Evolutionary conservation across 2,113 vertebrate genomes (phyloP).

Genomic region (Spea multiplicata): DNA sequence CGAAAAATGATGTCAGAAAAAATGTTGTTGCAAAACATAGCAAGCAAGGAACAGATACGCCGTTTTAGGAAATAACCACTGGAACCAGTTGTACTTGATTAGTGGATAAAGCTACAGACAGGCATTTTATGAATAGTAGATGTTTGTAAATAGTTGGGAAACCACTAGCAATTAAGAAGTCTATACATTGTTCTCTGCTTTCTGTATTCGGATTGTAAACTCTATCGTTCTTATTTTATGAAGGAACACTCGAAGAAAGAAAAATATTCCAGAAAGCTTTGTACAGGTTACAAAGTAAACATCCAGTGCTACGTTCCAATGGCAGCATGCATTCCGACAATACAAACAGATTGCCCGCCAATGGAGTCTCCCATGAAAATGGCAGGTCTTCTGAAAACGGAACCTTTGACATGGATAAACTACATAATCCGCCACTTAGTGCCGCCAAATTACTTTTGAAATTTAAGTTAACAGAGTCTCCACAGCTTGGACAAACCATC

Average conservation of each 20-base stretch:
- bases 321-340: not conserved
- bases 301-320: not conserved
- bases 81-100: too few relatives aligned
- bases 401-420: too few relatives aligned
- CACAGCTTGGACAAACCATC: conserved; percentile 59
- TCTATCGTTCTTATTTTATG: not conserved
- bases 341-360: conserved; percentile 4
- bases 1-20: too few relatives aligned
- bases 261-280: conserved; percentile 56
- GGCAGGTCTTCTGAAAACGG: not conserved
- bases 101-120: too few relatives aligned
- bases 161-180: too few relatives aligned
- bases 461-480: conserved; percentile 52
- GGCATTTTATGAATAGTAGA: too few relatives aligned
- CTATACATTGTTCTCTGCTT: not conserved
- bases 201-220: not conserved
- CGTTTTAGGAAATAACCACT: too few relatives aligned
- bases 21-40: too few relatives aligned
- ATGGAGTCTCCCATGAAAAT: not conserved
- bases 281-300: not conserved
- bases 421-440: conserved; percentile 1
- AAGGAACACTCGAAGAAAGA: conserved; percentile 59
- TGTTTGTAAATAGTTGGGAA: too few relatives aligned
- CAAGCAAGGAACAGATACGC: too few relatives aligned
- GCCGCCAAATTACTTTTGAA: conserved; percentile 50